These are phyloP conservation scores for Pygocentrus nattereri DNA, from an alignment of 2,797 vertebrate species.

Conservation along the genomic window DNA sequence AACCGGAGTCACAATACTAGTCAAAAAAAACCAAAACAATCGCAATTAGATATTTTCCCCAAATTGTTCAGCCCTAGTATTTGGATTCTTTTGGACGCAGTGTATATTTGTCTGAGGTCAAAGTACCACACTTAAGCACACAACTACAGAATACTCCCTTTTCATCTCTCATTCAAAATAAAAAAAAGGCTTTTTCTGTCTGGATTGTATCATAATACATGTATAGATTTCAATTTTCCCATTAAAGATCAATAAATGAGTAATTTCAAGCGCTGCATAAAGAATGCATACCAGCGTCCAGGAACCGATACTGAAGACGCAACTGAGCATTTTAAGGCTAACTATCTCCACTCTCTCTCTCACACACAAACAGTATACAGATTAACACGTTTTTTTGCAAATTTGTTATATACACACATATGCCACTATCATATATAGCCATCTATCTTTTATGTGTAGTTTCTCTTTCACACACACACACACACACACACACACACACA, in stretches of 20 bases:
- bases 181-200: not conserved
- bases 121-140: too few relatives aligned
- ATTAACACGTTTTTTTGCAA: too few relatives aligned
- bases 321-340: not conserved
- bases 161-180: too few relatives aligned
- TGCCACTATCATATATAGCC: too few relatives aligned
- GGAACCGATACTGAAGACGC: not conserved
- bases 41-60: too few relatives aligned
- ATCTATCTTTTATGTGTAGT: not conserved
- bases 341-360: not conserved
- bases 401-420: too few relatives aligned
- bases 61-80: too few relatives aligned
- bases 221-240: conserved; percentile 37
- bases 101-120: too few relatives aligned
- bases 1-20: too few relatives aligned
- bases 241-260: conserved; percentile 50
- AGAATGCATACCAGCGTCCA: not conserved
- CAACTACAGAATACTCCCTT: too few relatives aligned
- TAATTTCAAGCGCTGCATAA: conserved; percentile 35
- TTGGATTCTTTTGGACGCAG: too few relatives aligned
- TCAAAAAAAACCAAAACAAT: too few relatives aligned
- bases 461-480: not conserved
- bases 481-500: not conserved
- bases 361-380: not conserved
- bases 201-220: not conserved